Evolutionary conservation across 2,113 vertebrate species (phyloP), one percentile per base, ranked within the genome.

Genomic region (Mustela nigripes): DNA sequence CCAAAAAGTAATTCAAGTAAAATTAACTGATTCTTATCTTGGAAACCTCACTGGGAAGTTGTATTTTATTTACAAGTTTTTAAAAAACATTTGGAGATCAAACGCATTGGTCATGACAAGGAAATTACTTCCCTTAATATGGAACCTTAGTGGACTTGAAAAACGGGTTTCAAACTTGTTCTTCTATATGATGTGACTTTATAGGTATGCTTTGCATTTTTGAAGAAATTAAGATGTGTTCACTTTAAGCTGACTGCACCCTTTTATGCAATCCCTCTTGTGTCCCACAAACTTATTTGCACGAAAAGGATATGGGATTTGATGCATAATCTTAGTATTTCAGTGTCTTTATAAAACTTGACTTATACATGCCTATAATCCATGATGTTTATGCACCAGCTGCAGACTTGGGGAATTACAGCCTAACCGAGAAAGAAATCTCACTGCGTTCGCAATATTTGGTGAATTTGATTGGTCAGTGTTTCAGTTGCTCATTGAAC

Each of bases 161-260:
- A 94, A 94, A 14, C 11, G 4, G n/a, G 50, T 82, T 82, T 96
- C 28, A 26, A 62, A 62, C 26, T n/a, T 93, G 62, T 87, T 84
- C 76, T 31, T 58, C 1, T 36, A 48, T 56, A 0, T 91, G 31
- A 76, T 33, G 33, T 93, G 60, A 88, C 24, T 88, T 91, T 94
- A 58, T 81, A 91, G 63, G 63, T 58, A 58, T 50, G 73, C 53
- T 91, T 84, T 56, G 19, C 45, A 8, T 95, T 60, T 95, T 81
- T 94, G n/a, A 39, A 48, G 83, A 92, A 58, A 69, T 93, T 94
- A 76, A 92, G 80, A 42, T 93, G 58, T 88, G 11, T 73, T 89
- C 90, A 22, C 63, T 50, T 90, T 73, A 79, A 88, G 53, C 60
- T 83, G 11, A n/a, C 39, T 83, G 67, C 36, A 89, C 22, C 42